Evolutionary conservation across 2,113 vertebrate species (phyloP), one percentile per base, ranked within the genome.

Genomic region (Lampris incognitus): DNA sequence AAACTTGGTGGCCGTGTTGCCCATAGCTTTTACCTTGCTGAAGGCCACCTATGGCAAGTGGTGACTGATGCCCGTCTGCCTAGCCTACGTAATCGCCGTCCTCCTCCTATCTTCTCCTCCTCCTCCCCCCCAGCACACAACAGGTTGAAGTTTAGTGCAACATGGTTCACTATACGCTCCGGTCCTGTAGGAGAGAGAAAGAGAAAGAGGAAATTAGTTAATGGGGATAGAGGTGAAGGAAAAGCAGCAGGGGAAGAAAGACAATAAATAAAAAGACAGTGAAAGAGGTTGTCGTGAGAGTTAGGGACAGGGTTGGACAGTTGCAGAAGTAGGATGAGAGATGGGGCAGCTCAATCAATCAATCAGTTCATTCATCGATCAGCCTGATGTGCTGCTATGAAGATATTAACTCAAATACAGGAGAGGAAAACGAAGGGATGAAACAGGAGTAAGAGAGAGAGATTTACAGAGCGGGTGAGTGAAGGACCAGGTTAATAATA

Each of bases 1-100:
- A 89, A 99, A 99, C 90, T 99, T 99, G 78, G 98, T 99, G 79
- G 98, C 97, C 76, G 97, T 97, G 93, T 99, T 99, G 92, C 98
- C 98, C 98, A 99, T 99, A 72, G 79, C 85, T 84, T 74, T 88
- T 79, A 77, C 85, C 88, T 90, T 82, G 49, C 72, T 49, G 69
- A 74, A 40, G 66, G 73, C 72, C 49, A 5, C 76, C 76, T 62
- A 60, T 69, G 65, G 59, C 57, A 72, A 85, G 79, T 75, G 66
- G 72, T 59, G 67, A 74, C 83, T 44, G 78, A 79, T 67, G 83
- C 44, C 78, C 39, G 61, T 63, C 79, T 65, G 44, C 62, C 44
- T 54, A 24, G 46, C 68, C 78, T 49, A 38, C 66, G 6, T 24
- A 24, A 24, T 6, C 5, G 0, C 66, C 56, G 37, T 52, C 49